phyloP scores from a whole-genome alignment of 2,888 invertebrate genomes.

The Baronia brevicornis region DNA sequence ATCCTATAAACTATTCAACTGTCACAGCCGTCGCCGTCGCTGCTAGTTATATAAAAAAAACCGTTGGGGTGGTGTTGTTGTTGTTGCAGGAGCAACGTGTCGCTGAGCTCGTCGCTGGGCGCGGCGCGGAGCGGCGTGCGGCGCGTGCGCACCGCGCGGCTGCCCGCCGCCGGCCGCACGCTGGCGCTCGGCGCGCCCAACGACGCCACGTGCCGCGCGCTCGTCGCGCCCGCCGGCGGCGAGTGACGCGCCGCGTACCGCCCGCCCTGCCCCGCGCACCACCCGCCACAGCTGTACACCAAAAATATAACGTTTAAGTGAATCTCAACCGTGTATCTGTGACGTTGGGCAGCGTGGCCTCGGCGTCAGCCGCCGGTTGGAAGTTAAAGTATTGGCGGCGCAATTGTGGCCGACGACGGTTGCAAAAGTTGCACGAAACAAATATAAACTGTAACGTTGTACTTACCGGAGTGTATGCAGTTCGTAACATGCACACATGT shows the following conservation, averaged over 20 bases:
- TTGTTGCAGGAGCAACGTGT: conserved; percentile 5
- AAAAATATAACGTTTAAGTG: not conserved
- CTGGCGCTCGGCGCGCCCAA: conserved; percentile 39
- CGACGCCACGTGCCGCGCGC: conserved; percentile 41
- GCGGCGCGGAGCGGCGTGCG: conserved; percentile 8
- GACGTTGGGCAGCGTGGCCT: too few relatives aligned
- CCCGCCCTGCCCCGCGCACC: conserved; percentile 4
- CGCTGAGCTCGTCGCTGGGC: conserved; percentile 9
- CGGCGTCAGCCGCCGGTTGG: too few relatives aligned
- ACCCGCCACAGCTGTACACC: not conserved
- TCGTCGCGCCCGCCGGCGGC: conserved; percentile 22
- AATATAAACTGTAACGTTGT: too few relatives aligned
- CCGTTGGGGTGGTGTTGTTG: too few relatives aligned
- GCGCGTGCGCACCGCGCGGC: conserved; percentile 19
- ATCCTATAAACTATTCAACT: too few relatives aligned
- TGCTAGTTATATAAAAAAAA: too few relatives aligned
- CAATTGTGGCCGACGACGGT: too few relatives aligned
- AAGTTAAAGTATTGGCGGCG: too few relatives aligned
- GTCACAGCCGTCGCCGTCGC: too few relatives aligned
- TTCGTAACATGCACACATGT: too few relatives aligned
- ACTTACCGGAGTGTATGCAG: too few relatives aligned
- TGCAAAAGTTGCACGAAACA: too few relatives aligned
- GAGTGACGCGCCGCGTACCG: conserved; percentile 7
- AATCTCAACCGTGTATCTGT: not conserved
- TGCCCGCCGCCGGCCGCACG: conserved; percentile 26